Evolutionary conservation across 2,113 vertebrate species (phyloP), one percentile per base, ranked within the genome.

Genomic region (Hemiscyllium ocellatum): DNA sequence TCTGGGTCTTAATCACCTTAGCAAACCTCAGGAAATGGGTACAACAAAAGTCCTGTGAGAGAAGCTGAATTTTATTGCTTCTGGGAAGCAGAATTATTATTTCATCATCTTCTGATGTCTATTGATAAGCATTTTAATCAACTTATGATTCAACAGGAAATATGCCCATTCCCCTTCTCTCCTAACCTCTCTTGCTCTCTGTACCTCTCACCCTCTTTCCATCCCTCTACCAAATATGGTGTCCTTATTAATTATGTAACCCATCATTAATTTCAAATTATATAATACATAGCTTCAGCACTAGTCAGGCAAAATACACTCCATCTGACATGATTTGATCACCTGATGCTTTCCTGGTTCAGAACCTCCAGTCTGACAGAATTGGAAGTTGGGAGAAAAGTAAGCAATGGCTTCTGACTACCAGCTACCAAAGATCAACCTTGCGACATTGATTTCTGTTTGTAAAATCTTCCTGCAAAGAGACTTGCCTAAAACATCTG

Each of bases 361-460:
- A 29, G 52, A 17, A 29, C n/a, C 15, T 91, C 13, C 52, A 56
- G 22, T 52, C 22, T 89, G 86, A 52, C 87, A n/a, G 52, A 65
- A 65, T 65, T 61, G 56, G 87, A 15, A 91, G 87, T 33, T 15
- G 61, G 61, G 65, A 94, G 20, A n/a, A 94, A 69, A 33, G 37
- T 94, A 24, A 65, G 87, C 87, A 91, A n/a, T 37, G n/a, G 12
- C 52, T n/a, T 65, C 26, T 69, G 4, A 22, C 96, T 96, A 78
- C 96, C 96, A 96, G 97, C 97, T 97, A 97, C 97, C 98, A 99
- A 99, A 98, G 98, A 98, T 96, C 98, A 99, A 97, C 98, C 99
- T 95, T 99, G 99, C 98, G 99, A 98, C 97, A 98, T 99, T 96
- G 98, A 98, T 20, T 98, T 99, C 97, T 98, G 61, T 91, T 65